phyloP scores from a whole-genome alignment of 2,797 vertebrate genomes.

The Amazona finschi region DNA sequence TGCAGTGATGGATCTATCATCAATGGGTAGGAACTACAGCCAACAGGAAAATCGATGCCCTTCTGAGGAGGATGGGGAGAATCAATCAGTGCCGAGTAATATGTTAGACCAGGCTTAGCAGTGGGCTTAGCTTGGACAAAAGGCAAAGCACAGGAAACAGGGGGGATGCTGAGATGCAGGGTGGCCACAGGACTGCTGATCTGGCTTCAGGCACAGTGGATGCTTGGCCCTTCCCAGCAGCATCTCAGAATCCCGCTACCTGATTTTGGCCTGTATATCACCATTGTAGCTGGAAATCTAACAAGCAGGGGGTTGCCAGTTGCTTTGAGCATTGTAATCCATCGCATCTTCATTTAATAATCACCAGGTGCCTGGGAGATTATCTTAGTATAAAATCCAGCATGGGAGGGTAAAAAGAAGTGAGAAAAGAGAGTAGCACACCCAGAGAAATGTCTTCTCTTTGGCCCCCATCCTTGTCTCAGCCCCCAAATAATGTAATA shows the following conservation, averaged over 20 bases:
- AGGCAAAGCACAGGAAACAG: not conserved
- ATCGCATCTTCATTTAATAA: not conserved
- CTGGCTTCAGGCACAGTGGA: not conserved
- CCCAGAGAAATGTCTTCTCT: not conserved
- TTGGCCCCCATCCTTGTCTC: not conserved
- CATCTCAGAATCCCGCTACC: not conserved
- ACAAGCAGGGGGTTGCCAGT: not conserved
- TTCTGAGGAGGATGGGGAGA: not conserved
- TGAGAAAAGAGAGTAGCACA: not conserved
- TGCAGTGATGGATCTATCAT: not conserved
- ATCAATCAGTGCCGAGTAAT: fast-evolving
- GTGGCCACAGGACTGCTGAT: not conserved
- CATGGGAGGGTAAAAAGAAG: not conserved
- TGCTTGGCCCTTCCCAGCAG: not conserved
- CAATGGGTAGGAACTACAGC: not conserved
- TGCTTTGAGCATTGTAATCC: not conserved
- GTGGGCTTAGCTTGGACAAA: too few species aligned
- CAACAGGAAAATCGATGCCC: not conserved
- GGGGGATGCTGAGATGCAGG: not conserved
- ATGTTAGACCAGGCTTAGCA: not conserved
- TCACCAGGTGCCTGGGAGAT: not conserved
- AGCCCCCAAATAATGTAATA: not conserved
- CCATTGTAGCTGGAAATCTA: not conserved
- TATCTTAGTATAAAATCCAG: not conserved
- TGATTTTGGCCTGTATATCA: not conserved